These are phyloP conservation scores for Pampusana beccarii DNA, from an alignment of 2,113 vertebrate species.

Conservation along the genomic window DNA sequence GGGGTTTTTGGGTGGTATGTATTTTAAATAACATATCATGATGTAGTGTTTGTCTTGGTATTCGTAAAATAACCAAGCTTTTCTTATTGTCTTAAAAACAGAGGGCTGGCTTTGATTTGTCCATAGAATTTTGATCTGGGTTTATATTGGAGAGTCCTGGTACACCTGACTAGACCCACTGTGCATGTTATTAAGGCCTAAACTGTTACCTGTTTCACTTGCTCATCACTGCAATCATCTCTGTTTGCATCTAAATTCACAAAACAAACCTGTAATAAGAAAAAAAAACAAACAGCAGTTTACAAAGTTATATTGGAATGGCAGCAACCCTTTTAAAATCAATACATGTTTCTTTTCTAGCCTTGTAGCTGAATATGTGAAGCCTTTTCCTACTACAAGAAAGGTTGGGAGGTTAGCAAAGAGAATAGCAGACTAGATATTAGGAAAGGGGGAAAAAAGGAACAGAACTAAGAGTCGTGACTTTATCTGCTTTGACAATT, in stretches of 20 bases:
- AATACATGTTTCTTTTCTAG: background rate
- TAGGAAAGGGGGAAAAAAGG: background rate
- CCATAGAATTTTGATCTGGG: background rate
- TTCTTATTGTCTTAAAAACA: background rate
- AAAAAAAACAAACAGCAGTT: background rate
- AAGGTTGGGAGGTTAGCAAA: background rate
- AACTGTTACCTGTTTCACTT: constrained; percentile 77
- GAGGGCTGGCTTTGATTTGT: background rate
- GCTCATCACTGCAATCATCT: constrained; percentile 75
- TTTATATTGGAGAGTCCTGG: background rate
- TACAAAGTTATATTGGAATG: background rate
- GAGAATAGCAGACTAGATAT: background rate
- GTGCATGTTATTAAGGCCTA: background rate
- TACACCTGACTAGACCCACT: background rate
- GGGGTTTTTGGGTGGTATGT: fast-evolving
- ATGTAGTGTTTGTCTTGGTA: background rate
- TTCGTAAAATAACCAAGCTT: background rate
- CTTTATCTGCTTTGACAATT: background rate
- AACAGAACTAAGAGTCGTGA: background rate
- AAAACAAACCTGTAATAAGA: constrained; percentile 88
- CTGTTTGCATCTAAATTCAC: constrained; percentile 87
- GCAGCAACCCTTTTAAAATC: background rate
- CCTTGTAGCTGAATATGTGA: background rate
- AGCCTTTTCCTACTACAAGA: background rate
- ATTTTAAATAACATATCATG: background rate